Percentiles rank a stretch among this genome's conserved stretches.
phyloP scores from a whole-genome alignment of 2,888 invertebrate genomes.

The Helobdella robusta region DNA sequence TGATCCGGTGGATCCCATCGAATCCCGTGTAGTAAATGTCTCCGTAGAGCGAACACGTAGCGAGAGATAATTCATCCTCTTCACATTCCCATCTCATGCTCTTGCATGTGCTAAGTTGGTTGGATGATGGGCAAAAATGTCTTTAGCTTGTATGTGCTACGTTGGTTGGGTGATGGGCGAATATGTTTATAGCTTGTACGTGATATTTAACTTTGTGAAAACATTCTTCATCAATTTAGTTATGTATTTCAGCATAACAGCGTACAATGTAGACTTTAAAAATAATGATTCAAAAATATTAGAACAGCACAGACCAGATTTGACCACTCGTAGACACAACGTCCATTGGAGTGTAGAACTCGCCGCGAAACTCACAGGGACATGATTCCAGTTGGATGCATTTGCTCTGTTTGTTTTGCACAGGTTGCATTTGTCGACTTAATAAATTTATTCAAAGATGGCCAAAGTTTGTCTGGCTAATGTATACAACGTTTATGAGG shows the following conservation, averaged over 20 bases:
- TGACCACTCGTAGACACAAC: background rate
- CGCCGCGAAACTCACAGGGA: slow-evolving; percentile 17
- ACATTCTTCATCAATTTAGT: background rate
- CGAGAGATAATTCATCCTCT: slow-evolving; percentile 2
- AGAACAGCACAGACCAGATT: slow-evolving; percentile 1
- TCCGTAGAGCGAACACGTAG: slow-evolving; percentile 16
- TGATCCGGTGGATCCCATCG: slow-evolving; percentile 9
- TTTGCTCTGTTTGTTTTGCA: slow-evolving; percentile 16
- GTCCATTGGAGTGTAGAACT: slow-evolving; percentile 10
- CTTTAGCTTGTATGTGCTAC: background rate
- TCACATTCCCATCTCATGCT: slow-evolving; percentile 7
- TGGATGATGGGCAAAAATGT: background rate
- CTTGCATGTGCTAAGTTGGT: slow-evolving; percentile 2
- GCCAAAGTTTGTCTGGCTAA: no score
- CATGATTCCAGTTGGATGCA: slow-evolving; percentile 14
- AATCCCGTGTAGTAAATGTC: slow-evolving; percentile 17
- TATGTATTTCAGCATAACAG: background rate
- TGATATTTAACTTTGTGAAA: no score
- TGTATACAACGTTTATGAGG: no score
- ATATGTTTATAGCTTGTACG: no score
- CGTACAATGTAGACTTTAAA: background rate
- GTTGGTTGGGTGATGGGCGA: background rate
- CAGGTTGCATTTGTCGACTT: no score
- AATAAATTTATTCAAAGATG: no score
- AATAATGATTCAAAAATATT: no score